phyloP scores from a whole-genome alignment of 2,888 invertebrate species.

The Amiota communis region DNA sequence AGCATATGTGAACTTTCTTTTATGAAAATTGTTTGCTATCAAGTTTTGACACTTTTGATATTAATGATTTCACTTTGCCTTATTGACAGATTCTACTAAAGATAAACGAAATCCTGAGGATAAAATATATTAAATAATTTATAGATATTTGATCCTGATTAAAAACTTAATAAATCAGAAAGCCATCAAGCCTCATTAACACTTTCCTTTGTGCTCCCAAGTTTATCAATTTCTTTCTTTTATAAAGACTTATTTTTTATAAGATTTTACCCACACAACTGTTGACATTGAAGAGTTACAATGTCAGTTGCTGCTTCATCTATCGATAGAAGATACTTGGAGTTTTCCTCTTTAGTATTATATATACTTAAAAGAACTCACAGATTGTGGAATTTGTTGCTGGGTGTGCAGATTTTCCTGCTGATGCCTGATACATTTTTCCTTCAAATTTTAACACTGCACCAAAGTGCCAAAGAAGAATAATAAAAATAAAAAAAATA shows the following conservation, averaged over 20 bases:
- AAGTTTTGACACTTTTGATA: too few species aligned
- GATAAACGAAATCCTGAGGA: slow-evolving; percentile 35
- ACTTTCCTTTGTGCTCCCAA: too few species aligned
- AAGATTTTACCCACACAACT: not conserved
- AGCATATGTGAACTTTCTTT: too few species aligned
- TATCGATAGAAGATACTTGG: not conserved
- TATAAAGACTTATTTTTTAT: too few species aligned
- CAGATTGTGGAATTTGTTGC: not conserved
- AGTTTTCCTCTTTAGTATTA: not conserved
- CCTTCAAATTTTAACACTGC: not conserved
- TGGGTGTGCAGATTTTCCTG: slow-evolving; percentile 8
- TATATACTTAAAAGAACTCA: not conserved
- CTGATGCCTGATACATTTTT: slow-evolving; percentile 1
- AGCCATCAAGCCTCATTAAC: too few species aligned
- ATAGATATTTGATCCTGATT: too few species aligned
- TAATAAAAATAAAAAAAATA: not conserved
- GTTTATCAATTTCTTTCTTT: too few species aligned
- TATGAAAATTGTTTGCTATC: too few species aligned
- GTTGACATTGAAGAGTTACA: not conserved
- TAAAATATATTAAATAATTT: too few species aligned
- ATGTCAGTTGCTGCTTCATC: not conserved
- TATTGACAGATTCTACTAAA: not conserved
- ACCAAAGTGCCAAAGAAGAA: slow-evolving; percentile 1
- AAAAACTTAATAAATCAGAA: too few species aligned
- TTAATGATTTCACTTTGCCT: too few species aligned